A percentile compares a stretch with the other conserved stretches of the same genome.
Evolutionary conservation across 2,113 vertebrate genomes (phyloP).

Genomic region (Phaethornis superciliosus): DNA sequence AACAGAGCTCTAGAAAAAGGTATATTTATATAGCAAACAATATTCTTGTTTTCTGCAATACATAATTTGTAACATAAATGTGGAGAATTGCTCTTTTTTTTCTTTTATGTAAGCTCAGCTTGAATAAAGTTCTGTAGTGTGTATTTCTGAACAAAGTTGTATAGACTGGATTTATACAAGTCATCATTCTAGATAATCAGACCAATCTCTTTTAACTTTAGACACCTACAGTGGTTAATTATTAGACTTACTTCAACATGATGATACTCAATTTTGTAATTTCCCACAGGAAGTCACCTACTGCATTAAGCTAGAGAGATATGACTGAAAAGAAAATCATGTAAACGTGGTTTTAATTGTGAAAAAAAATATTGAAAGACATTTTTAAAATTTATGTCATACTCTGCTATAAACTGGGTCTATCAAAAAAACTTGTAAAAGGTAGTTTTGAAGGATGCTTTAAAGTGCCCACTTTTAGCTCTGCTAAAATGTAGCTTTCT

Average conservation of each 20-base stretch:
- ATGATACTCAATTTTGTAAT: background rate
- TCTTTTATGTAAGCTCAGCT: background rate
- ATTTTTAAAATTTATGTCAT: background rate
- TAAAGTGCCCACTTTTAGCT: background rate
- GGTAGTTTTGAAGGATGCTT: background rate
- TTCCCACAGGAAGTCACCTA: background rate
- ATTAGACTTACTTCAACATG: background rate
- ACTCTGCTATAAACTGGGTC: background rate
- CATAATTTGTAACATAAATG: background rate
- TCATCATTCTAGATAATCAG: background rate
- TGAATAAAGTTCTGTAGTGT: background rate
- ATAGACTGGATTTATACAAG: background rate
- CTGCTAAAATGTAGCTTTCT: background rate
- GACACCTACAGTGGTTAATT: background rate
- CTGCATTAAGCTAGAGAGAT: background rate
- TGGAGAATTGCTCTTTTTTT: background rate
- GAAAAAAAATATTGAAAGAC: background rate
- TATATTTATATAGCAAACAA: background rate
- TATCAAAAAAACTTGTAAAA: background rate
- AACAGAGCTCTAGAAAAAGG: conserved; percentile 37
- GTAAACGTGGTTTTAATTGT: background rate
- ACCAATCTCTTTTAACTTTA: background rate
- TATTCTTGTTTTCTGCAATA: background rate
- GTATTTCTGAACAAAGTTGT: background rate
- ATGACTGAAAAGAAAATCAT: rapidly evolving